Evolutionary conservation across 2,888 invertebrate genomes (phyloP).

Genomic region (Melinaea marsaeus): DNA sequence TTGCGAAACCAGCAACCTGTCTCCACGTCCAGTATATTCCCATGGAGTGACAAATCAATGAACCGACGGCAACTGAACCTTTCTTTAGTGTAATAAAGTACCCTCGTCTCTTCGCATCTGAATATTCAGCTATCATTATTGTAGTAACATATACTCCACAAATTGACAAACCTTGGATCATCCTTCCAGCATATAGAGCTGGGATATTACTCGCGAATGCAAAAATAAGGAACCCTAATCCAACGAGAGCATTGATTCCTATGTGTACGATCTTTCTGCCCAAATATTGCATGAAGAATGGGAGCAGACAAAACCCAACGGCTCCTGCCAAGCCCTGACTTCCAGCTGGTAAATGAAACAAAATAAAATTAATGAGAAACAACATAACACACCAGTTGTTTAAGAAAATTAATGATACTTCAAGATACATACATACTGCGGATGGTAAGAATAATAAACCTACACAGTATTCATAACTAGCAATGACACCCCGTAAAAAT

Average conservation of each 20-base stretch:
- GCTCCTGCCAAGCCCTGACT: constrained; percentile 42
- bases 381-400: too few species aligned
- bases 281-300: constrained; percentile 40
- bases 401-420: too few species aligned
- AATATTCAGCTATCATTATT: constrained; percentile 45
- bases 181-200: constrained; percentile 38
- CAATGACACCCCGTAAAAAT: too few species aligned
- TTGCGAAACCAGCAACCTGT: constrained; percentile 37
- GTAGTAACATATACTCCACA: constrained; percentile 40
- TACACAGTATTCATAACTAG: too few species aligned
- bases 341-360: constrained; percentile 40
- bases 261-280: constrained; percentile 43
- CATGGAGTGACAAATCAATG: constrained; percentile 42
- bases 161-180: constrained; percentile 42
- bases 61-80: constrained; percentile 34
- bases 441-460: too few species aligned
- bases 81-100: constrained; percentile 44
- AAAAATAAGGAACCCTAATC: constrained; percentile 42
- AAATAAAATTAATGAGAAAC: constrained; percentile 11
- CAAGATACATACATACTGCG: too few species aligned
- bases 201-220: constrained; percentile 36
- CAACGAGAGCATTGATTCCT: constrained; percentile 25
- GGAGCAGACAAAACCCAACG: constrained; percentile 39
- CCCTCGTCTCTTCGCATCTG: constrained; percentile 42
- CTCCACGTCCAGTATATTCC: constrained; percentile 43